phyloP scores from a whole-genome alignment of 2,113 vertebrate genomes.

The Gallinago paraguaiae region DNA sequence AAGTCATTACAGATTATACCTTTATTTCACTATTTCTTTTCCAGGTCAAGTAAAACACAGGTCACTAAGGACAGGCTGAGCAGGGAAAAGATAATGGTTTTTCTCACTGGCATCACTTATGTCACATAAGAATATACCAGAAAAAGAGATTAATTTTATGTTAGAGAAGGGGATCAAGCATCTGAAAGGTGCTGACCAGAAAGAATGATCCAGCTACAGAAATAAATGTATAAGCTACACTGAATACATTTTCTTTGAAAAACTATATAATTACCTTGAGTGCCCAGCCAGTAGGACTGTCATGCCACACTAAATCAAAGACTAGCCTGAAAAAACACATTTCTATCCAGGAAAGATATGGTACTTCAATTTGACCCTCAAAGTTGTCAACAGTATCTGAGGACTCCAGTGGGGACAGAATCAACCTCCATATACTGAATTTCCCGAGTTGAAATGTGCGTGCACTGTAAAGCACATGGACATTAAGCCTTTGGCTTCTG shows the following conservation, averaged over 20 bases:
- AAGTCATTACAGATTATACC: neutral
- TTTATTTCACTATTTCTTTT: slow-evolving; percentile 43
- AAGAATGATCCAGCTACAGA: neutral
- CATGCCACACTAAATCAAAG: neutral
- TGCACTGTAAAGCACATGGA: neutral
- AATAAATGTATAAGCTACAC: neutral
- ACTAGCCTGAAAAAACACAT: slow-evolving; percentile 23
- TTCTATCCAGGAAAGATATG: neutral
- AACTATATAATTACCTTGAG: neutral
- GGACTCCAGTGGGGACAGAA: neutral
- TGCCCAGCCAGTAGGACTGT: neutral
- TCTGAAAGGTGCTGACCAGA: neutral
- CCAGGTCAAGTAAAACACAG: slow-evolving; percentile 11
- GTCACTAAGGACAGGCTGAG: neutral
- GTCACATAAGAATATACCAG: neutral
- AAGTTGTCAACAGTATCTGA: neutral
- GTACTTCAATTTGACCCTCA: neutral
- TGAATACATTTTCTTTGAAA: neutral
- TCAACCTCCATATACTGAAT: neutral
- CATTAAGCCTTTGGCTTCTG: neutral
- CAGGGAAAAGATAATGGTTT: neutral
- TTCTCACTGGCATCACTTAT: neutral
- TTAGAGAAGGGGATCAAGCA: neutral
- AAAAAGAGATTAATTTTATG: neutral
- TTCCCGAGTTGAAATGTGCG: neutral